Evolutionary conservation across 2,797 vertebrate genomes (phyloP).

Genomic region (Menidia menidia): DNA sequence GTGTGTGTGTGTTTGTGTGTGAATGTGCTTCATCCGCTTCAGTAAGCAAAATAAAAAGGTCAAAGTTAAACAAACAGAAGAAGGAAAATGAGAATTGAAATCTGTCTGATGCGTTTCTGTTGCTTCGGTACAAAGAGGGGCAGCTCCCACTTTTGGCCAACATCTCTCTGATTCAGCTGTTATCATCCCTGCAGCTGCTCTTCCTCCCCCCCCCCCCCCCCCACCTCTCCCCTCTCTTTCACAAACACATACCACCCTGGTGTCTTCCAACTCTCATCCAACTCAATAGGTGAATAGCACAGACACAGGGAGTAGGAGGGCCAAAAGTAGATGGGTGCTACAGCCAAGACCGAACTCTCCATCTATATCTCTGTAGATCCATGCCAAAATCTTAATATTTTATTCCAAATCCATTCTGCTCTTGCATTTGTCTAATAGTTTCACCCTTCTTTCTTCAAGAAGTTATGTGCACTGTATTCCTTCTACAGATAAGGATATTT

Average conservation of each 20-base stretch:
- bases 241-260: constrained; percentile 11
- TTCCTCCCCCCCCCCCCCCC: neutral
- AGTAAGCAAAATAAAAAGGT: constrained; percentile 6
- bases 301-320: constrained; percentile 18
- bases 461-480: constrained; percentile 9
- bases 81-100: constrained; percentile 4
- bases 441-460: constrained; percentile 13
- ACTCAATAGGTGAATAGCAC: constrained; percentile 18
- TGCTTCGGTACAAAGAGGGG: constrained; percentile 42
- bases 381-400: constrained; percentile 23
- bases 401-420: constrained; percentile 1
- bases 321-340: constrained; percentile 8
- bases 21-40: constrained; percentile 6
- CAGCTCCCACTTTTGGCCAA: constrained; percentile 40
- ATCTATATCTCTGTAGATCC: neutral
- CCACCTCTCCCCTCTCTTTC: neutral
- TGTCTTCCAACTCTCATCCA: constrained; percentile 14
- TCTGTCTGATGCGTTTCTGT: constrained; percentile 34
- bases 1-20: too few species aligned
- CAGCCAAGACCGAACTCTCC: constrained; percentile 35
- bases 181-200: constrained; percentile 8
- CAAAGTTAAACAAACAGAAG: neutral
- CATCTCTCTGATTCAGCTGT: constrained; percentile 60
- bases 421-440: constrained; percentile 26
- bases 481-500: constrained; percentile 1